Evolutionary conservation across 2,113 vertebrate genomes (phyloP), one percentile per base, ranked within the genome.

Genomic region (Trochalopteron elliotii): DNA sequence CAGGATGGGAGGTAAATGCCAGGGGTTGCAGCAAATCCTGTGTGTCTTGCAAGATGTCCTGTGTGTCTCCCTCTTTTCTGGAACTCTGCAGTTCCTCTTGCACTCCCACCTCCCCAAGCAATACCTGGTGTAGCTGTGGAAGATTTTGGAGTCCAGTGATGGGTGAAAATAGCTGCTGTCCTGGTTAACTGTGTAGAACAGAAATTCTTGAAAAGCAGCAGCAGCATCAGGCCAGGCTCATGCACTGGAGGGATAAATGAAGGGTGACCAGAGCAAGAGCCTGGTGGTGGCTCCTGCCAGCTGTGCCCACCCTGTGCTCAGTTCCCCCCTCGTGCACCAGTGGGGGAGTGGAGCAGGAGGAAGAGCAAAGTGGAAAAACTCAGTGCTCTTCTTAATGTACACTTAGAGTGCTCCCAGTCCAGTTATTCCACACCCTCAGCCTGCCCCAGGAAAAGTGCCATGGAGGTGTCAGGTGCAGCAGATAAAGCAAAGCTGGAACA

Each of bases 251-350:
- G 56, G 84, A 1, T 45, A 11, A 42, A 6, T 27, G 28, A 7
- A 33, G 57, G 64, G 35, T 13, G 44, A 14, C 44, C 23, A 11
- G 67, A 35, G 63, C 49, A 15, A 5, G 63, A 61, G 59, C 5
- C 67, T 67, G 71, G 28, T 7, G 1, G 30, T 10, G 81, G 50
- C 19, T 49, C 17, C 49, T 57, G 39, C 23, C 42, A 30, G 10
- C 30, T 47, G 20, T 68, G 39, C 71, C 75, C 28, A 0, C 7
- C 11, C 37, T 11, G 31, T 53, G 35, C 60, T 67, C 4, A 1
- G 2, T 3, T 8, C 23, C 7, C 10, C 3, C 3, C 1, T 20
- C 10, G 1, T 2, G 24, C 45, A 10, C 13, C 52, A 14, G 1
- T 0, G 2, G 47, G 25, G 61, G 23, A 84, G 40, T 1, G 1